Evolutionary conservation across 2,113 vertebrate genomes (phyloP), one percentile per base, ranked within the genome.

Genomic region (Lagopus leucura): DNA sequence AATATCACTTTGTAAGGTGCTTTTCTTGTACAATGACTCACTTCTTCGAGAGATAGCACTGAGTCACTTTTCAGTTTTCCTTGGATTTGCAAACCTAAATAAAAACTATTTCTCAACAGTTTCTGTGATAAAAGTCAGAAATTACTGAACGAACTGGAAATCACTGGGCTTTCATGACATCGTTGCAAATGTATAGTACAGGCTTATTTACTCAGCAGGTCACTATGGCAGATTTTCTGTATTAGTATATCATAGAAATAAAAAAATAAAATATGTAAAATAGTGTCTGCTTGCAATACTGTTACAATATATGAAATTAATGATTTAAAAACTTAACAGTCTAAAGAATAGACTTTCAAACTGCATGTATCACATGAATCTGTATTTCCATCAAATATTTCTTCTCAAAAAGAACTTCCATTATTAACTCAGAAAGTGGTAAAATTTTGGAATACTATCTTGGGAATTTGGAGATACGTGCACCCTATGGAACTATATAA

Each of bases 171-270:
- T 86, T 16, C 24, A 36, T 52, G 92, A 11, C 72, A 34, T 24
- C 27, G 36, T 61, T 95, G 55, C 3, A 83, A 21, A 82, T 91
- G 74, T 93, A 75, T 86, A 24, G 17, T 36, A 11, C 21, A 76
- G 34, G 75, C 30, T 6, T 88, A 89, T 94, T 94, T 69, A 79
- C 27, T 89, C 80, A 92, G 32, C 18, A 74, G 12, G 50, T 92
- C 83, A 85, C 48, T 91, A 38, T 50, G 28, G 76, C 34, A 66
- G 8, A 89, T 82, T 63, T 92, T 71, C 66, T 88, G 24, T 87
- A 92, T 94, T 50, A 50, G 48, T 50, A 24, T 25, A 50, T 25
- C 48, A 25, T 25, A 50, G 22, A 50, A 25, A 50, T 50, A 50
- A 50, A 50, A 48, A 50, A 50, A 25, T 25, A 50, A 50, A 95